Percentiles rank a stretch among this genome's conserved stretches.
Conservation (phyloP, 1,140 invertebrate genomes). For the Anoplophora glabripennis region DNA sequence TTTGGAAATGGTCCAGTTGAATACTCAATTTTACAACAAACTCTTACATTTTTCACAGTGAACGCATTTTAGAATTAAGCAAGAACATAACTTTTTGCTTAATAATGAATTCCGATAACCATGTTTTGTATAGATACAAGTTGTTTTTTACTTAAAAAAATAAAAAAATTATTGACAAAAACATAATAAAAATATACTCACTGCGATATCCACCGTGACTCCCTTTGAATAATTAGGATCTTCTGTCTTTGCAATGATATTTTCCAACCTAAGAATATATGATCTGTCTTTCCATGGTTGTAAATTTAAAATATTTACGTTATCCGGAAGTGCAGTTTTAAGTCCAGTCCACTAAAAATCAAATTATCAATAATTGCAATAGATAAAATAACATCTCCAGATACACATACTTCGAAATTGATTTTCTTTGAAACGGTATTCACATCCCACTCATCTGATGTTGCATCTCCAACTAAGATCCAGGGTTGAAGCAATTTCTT, state of each 20-base stretch:
- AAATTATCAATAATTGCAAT: neutral
- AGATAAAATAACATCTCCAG: neutral
- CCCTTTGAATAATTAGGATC: neutral
- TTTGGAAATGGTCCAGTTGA: too few species aligned
- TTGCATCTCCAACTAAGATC: slow-evolving; percentile 16
- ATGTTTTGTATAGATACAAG: too few species aligned
- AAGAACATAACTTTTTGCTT: too few species aligned
- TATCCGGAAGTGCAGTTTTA: slow-evolving; percentile 59
- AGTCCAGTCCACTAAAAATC: slow-evolving; percentile 30
- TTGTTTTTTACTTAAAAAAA: too few species aligned
- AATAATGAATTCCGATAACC: too few species aligned
- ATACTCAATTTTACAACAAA: too few species aligned
- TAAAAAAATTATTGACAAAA: too few species aligned
- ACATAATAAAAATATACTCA: neutral
- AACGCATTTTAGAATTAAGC: too few species aligned
- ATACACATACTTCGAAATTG: neutral
- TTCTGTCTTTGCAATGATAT: neutral
- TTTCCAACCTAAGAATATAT: neutral
- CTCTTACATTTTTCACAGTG: too few species aligned
- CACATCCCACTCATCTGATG: neutral
- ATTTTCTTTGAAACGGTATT: neutral
- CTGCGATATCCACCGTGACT: neutral
- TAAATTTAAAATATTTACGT: slow-evolving; percentile 54
- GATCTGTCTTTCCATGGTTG: neutral
- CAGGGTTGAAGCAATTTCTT: slow-evolving; percentile 17